Evolutionary conservation across 2,888 invertebrate genomes (phyloP).

Genomic region (Nycteola revayana): DNA sequence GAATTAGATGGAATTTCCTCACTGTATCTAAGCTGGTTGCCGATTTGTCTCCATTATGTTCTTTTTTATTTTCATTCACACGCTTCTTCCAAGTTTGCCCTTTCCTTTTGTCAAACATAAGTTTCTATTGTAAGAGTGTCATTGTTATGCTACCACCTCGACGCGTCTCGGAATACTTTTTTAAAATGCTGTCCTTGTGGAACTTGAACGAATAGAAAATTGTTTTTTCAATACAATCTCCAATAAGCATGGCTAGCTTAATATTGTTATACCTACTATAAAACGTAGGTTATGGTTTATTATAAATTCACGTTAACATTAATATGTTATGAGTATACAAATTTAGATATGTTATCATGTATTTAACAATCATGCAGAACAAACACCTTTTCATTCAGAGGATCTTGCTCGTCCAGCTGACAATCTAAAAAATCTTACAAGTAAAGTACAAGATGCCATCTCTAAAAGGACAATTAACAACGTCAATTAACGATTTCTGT

Average conservation of each 20-base stretch:
- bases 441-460: constrained; percentile 37
- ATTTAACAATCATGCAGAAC: too few relatives aligned
- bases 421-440: constrained; percentile 27
- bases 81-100: constrained; percentile 47
- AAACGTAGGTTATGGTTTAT: too few relatives aligned
- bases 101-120: constrained; percentile 62
- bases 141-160: constrained; percentile 57
- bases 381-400: constrained; percentile 18
- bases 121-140: constrained; percentile 64
- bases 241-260: too few relatives aligned
- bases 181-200: constrained; percentile 36
- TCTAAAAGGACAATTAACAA: constrained; percentile 52
- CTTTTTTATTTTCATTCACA: constrained; percentile 63
- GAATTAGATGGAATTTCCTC: constrained; percentile 22
- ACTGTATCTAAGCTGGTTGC: constrained; percentile 32
- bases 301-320: too few relatives aligned
- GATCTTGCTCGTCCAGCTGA: constrained; percentile 22
- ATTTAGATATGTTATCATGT: too few relatives aligned
- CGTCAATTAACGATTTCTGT: constrained; percentile 55
- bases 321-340: too few relatives aligned
- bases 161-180: constrained; percentile 41
- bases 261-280: too few relatives aligned
- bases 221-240: too few relatives aligned
- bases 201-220: constrained; percentile 20
- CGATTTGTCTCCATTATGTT: constrained; percentile 52